Base-by-base conservation (phyloP, 1,140 invertebrate genomes). In the Acromyrmex heyeri region DNA sequence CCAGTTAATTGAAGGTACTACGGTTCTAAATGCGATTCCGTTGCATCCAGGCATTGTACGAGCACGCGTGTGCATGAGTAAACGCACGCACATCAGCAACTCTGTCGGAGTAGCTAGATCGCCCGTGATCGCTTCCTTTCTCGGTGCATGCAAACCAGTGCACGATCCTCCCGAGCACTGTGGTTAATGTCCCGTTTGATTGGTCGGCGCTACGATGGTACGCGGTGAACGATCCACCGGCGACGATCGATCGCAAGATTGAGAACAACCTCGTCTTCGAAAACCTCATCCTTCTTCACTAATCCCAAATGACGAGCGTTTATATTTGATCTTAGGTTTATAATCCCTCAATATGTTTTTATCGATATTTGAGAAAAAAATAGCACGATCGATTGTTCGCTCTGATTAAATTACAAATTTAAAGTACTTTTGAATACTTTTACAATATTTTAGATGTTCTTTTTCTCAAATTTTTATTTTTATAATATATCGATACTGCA, bases 151-250 rank as follows among this genome's bases (percentile, higher is more conserved):
- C 90, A 92, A 92, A 90, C 86, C 86, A 90, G 86, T 85, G 61
- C 86, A 83, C 81, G 86, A 89, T 92, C 88, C 77, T 87, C 85
- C 81, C 85, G 76, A 85, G 86, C 89, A 91, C 90, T 95, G 94
- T 95, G 94, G 94, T 95, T 94, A 94, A 94, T 94, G 94, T 94
- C 92, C 92, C 93, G 94, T 94, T 94, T 93, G 93, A 94, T 94
- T 92, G 92, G 91, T 94, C 90, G 90, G 89, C 92, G 91, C 88
- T 92, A 57, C 85, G 86, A 88, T 87, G 90, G 87, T 87, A 86
- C 78, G 62, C 59, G 79, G 78, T 73, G 86, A 87, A 75, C 61
- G 81, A 87, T 79, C 85, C 67, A 89, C 61, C 88, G 87, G n/a
- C 86, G 88, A 90, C 89, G 86, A 88, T 89, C 88, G 73, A 77